Percentiles rank a stretch among this genome's conserved stretches.
Evolutionary conservation across 2,113 vertebrate genomes (phyloP).

Genomic region (Microcebus tavaratra): DNA sequence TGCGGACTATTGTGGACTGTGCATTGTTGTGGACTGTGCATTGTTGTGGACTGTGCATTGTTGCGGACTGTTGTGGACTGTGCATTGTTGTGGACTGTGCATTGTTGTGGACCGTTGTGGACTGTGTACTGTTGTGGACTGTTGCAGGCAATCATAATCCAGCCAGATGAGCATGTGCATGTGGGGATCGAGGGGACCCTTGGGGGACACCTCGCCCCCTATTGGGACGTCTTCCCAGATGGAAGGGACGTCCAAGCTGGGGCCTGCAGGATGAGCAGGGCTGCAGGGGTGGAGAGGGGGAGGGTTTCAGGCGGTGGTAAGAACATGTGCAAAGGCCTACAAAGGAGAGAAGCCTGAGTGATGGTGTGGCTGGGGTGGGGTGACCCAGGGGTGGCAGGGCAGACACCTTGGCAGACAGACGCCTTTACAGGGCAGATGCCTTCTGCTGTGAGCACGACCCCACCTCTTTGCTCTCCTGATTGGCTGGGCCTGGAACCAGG

Average conservation of each 20-base stretch:
- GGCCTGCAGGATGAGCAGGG: neutral
- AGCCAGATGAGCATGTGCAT: accelerated
- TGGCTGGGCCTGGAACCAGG: neutral
- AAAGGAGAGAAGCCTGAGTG: neutral
- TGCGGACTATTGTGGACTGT: no score
- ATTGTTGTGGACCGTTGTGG: neutral
- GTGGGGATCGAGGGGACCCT: neutral
- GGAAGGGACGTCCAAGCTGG: neutral
- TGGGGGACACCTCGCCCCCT: accelerated
- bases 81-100: no score
- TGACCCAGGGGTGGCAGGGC: neutral
- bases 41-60: no score
- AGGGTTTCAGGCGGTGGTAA: neutral
- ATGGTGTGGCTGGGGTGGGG: neutral
- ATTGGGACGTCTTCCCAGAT: neutral
- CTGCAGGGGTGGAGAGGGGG: neutral
- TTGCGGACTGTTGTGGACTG: no score
- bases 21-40: no score
- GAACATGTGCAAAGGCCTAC: neutral
- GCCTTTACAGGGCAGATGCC: neutral
- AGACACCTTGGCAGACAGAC: neutral
- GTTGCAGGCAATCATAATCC: neutral
- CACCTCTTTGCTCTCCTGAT: neutral
- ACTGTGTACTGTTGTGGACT: neutral
- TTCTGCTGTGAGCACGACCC: neutral